Percentiles rank a stretch among this genome's conserved stretches.
Evolutionary conservation across 2,888 invertebrate species (phyloP).

Genomic region (Orthosia cruda): DNA sequence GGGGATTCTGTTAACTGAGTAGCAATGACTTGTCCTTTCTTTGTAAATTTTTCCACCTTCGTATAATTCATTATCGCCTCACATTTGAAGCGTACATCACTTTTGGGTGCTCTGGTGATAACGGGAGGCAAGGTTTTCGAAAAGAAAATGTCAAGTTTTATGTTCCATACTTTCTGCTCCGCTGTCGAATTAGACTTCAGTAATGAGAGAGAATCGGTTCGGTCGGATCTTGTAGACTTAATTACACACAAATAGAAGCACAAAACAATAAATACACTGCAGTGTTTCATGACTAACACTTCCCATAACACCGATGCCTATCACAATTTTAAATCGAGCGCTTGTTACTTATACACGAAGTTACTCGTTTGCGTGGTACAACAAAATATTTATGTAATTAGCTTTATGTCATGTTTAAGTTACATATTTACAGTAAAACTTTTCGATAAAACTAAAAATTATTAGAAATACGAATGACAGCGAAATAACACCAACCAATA

Average conservation of each 20-base stretch:
- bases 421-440: conserved; percentile 24
- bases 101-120: conserved; percentile 77
- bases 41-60: conserved; percentile 85
- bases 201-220: conserved; percentile 77
- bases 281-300: conserved; percentile 87
- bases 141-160: conserved; percentile 88
- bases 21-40: conserved; percentile 85
- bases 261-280: conserved; percentile 85
- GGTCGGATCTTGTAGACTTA: conserved; percentile 77
- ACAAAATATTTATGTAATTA: conserved; percentile 14
- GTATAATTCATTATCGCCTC: conserved; percentile 89
- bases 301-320: conserved; percentile 82
- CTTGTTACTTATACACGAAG: conserved; percentile 8
- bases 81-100: conserved; percentile 85
- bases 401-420: conserved; percentile 17
- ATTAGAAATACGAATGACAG: conserved; percentile 57
- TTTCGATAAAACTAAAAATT: conserved; percentile 4
- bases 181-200: conserved; percentile 82
- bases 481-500: conserved; percentile 60
- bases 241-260: conserved; percentile 82
- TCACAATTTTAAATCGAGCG: conserved; percentile 43
- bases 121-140: conserved; percentile 83
- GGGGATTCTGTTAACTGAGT: conserved; percentile 84
- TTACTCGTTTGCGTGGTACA: conserved; percentile 13
- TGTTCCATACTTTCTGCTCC: conserved; percentile 87